phyloP scores from a whole-genome alignment of 2,797 vertebrate species.

The Lates japonicus region DNA sequence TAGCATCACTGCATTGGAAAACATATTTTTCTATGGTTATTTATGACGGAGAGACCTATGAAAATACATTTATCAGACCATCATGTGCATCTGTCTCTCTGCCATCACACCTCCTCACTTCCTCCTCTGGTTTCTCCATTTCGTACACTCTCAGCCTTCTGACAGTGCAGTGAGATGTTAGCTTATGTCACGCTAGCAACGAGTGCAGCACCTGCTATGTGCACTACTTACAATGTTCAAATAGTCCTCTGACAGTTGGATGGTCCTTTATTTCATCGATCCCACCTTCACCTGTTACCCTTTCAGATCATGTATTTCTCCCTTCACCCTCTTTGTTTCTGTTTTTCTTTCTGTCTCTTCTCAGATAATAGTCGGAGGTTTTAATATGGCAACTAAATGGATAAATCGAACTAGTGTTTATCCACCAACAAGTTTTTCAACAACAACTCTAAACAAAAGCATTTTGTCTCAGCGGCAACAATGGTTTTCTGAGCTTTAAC shows the following conservation, averaged over 20 bases:
- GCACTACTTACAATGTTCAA: constrained; percentile 20
- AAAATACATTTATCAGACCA: constrained; percentile 24
- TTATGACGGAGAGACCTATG: not conserved
- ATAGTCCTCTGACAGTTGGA: constrained; percentile 17
- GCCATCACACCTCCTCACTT: constrained; percentile 5
- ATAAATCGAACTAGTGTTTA: constrained; percentile 18
- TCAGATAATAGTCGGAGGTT: constrained; percentile 11
- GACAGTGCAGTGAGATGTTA: constrained; percentile 18
- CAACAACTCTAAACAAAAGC: constrained; percentile 2
- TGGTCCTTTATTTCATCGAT: constrained; percentile 29
- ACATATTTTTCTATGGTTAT: not conserved
- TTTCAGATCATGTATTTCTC: constrained; percentile 13
- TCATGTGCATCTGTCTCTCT: constrained; percentile 1
- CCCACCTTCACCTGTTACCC: constrained; percentile 17
- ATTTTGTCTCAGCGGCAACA: too few relatives aligned
- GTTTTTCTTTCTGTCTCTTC: not conserved
- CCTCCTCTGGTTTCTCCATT: constrained; percentile 1
- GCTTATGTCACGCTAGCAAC: constrained; percentile 9
- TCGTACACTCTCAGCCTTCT: constrained; percentile 10
- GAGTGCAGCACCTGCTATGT: not conserved
- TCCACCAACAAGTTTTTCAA: not conserved
- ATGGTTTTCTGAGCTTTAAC: not conserved
- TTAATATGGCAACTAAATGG: constrained; percentile 36
- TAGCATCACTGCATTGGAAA: constrained; percentile 3
- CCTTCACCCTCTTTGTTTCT: not conserved